Evolutionary conservation across 1,140 invertebrate genomes (phyloP).

Genomic region (Formica selysi): DNA sequence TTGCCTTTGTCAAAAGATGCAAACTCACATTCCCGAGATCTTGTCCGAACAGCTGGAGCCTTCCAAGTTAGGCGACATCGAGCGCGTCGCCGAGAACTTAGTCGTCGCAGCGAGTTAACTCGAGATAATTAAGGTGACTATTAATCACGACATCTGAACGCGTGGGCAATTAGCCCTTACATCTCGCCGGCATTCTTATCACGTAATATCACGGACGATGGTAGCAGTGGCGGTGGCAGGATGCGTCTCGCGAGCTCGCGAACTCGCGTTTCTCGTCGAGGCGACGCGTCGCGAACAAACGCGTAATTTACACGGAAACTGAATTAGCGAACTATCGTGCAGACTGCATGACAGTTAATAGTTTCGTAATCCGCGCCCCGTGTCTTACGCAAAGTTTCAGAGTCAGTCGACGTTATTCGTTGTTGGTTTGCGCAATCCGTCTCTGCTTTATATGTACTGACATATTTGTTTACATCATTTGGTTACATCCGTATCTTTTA

Average conservation of each 20-base stretch:
- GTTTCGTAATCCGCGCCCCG: conserved; percentile 46
- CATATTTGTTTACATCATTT: not conserved
- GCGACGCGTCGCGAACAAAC: conserved; percentile 50
- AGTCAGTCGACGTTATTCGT: not conserved
- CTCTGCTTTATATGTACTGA: not conserved
- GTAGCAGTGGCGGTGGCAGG: not conserved
- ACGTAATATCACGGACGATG: conserved; percentile 43
- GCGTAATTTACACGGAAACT: conserved; percentile 61
- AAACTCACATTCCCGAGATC: conserved; percentile 29
- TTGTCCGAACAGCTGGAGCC: conserved; percentile 28
- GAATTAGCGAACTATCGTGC: conserved; percentile 57
- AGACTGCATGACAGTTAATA: conserved; percentile 53
- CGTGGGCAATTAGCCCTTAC: conserved; percentile 59
- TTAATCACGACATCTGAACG: conserved; percentile 69
- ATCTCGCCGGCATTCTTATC: conserved; percentile 59
- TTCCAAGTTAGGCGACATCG: conserved; percentile 34
- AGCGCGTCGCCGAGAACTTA: conserved; percentile 33
- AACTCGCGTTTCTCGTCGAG: not conserved
- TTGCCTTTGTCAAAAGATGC: not conserved
- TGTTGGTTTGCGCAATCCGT: not conserved
- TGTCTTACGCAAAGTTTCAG: conserved; percentile 31
- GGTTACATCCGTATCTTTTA: not conserved
- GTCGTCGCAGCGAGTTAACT: conserved; percentile 60
- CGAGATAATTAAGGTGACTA: conserved; percentile 66
- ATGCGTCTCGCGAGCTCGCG: not conserved